These are phyloP conservation scores for Neodiprion pinetum DNA, from an alignment of 1,140 invertebrate species.

Conservation along the genomic window DNA sequence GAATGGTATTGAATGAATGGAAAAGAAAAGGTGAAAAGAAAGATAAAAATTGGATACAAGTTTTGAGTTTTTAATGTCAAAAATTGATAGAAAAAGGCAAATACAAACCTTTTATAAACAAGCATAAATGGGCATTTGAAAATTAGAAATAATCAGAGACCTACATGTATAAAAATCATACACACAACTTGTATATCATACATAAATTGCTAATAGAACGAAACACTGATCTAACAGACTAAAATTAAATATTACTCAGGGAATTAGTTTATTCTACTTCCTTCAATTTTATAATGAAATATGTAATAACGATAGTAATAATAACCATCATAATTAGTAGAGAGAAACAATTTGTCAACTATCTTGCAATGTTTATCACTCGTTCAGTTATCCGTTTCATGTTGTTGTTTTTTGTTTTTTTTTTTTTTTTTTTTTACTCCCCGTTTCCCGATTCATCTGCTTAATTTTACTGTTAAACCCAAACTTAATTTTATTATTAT, in stretches of 20 bases:
- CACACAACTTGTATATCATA: neutral
- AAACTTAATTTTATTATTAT: too few relatives aligned
- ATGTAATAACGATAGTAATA: neutral
- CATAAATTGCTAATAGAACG: neutral
- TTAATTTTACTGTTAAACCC: too few relatives aligned
- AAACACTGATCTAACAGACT: neutral
- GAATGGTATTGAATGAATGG: too few relatives aligned
- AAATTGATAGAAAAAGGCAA: too few relatives aligned
- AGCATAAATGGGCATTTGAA: neutral
- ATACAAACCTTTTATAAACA: too few relatives aligned
- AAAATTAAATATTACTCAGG: neutral
- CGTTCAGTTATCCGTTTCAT: neutral
- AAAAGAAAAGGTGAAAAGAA: too few relatives aligned
- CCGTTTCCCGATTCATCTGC: neutral
- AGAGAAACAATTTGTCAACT: neutral
- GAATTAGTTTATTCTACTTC: slow-evolving; percentile 6
- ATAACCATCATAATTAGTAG: neutral
- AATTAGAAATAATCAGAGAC: neutral
- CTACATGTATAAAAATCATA: neutral
- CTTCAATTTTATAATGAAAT: neutral
- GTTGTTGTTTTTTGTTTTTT: neutral
- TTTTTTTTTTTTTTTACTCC: neutral
- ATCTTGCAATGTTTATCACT: neutral
- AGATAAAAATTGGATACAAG: too few relatives aligned
- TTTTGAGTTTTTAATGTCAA: too few relatives aligned